Conservation (phyloP, 2,113 vertebrate species). For the Numenius arquata region DNA sequence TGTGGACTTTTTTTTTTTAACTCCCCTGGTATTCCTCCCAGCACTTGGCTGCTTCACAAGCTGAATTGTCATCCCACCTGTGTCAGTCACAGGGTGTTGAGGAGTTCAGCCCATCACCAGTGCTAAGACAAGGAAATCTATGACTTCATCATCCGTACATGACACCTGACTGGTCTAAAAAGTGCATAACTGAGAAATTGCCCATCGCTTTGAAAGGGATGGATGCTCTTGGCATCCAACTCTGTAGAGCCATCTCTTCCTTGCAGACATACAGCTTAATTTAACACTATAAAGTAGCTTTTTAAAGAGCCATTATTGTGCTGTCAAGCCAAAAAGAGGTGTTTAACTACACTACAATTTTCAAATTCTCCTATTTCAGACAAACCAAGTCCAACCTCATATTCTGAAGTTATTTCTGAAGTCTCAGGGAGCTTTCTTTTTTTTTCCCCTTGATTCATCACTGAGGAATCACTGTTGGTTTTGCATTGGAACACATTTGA, state of each 20-base stretch:
- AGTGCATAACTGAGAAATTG: neutral
- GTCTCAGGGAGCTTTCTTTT: neutral
- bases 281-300: neutral
- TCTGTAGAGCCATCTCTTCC: neutral
- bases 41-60: neutral
- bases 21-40: neutral
- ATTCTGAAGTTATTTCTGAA: neutral
- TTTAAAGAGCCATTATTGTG: neutral
- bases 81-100: neutral
- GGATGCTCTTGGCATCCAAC: neutral
- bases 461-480: neutral
- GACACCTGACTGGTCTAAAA: neutral
- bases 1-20: neutral
- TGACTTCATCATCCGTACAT: neutral
- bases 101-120: neutral
- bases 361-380: neutral
- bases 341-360: neutral
- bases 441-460: neutral
- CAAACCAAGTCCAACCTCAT: neutral
- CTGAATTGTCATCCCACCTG: neutral
- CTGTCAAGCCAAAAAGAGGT: neutral
- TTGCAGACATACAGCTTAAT: neutral
- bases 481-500: neutral
- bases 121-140: neutral
- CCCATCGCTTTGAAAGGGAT: neutral